Evolutionary conservation across 1,140 invertebrate species (phyloP).

Genomic region (Plutomurus gul): DNA sequence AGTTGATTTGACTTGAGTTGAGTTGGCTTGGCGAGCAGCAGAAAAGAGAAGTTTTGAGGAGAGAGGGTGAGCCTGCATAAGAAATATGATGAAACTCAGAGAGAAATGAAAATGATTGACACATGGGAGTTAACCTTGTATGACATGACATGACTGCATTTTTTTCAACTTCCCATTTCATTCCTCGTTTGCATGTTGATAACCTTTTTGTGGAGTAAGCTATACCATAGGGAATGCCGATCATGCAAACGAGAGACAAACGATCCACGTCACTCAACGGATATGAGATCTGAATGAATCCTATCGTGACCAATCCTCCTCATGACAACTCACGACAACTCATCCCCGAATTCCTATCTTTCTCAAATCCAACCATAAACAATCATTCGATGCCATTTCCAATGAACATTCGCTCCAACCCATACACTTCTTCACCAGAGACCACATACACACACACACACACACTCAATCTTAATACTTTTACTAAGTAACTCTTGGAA

Average conservation of each 20-base stretch:
- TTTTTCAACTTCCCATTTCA: slow-evolving; percentile 54
- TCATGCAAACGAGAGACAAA: slow-evolving; percentile 50
- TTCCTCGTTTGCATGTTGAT: slow-evolving; percentile 55
- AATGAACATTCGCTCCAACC: background rate
- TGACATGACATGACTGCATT: slow-evolving; percentile 55
- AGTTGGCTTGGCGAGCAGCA: background rate
- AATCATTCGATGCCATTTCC: background rate
- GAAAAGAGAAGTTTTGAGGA: slow-evolving; percentile 3
- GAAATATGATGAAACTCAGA: slow-evolving; percentile 46
- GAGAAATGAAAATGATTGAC: slow-evolving; percentile 53
- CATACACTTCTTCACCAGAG: background rate
- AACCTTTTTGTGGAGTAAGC: slow-evolving; percentile 50
- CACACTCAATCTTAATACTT: background rate
- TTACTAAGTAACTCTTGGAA: too few species aligned
- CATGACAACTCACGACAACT: slow-evolving; percentile 43
- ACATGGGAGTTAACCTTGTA: slow-evolving; percentile 53
- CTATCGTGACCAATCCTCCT: slow-evolving; percentile 48
- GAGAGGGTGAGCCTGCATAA: slow-evolving; percentile 40
- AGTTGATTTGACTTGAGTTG: background rate
- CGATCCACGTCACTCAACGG: slow-evolving; percentile 51
- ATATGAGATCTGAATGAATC: slow-evolving; percentile 52
- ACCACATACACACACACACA: background rate
- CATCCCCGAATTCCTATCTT: slow-evolving; percentile 15
- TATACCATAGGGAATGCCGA: slow-evolving; percentile 36
- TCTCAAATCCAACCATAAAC: background rate